Base-by-base conservation (phyloP, 2,113 vertebrate genomes). In the Pygoscelis antarcticus region DNA sequence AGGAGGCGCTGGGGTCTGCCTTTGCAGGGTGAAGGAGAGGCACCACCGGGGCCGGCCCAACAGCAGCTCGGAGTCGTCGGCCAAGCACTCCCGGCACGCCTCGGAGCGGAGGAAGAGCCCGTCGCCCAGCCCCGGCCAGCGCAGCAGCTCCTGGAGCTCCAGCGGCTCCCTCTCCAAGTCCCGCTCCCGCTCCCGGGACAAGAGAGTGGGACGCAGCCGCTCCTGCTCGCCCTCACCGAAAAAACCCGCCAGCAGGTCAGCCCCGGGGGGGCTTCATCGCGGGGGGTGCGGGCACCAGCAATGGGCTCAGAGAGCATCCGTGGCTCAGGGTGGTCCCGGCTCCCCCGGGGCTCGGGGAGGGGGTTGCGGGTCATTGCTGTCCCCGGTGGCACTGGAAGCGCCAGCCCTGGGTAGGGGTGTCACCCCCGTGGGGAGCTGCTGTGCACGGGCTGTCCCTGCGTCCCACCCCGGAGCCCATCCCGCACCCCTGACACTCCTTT, bases 111-210 rank as follows among this genome's bases (percentile, higher is more conserved):
- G 98, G 97, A 99, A 98, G 96, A 99, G 98, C 95, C 98, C 98
- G 17, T 98, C 98, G 0, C 98, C 98, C 70, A 99, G 98, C 96
- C 96, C 98, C 0, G 97, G 98, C 4, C 98, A 99, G 90, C 98
- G 98, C 92, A 98, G 99, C 95, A 99, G 98, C 95, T 99, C 99
- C 72, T 99, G 99, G 99, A 99, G 99, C 98, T 99, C 99, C 77
- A 98, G 98, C 5, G 98, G 85, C 4, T 99, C 99, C 11, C 98
- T 98, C 6, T 99, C 99, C 7, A 99, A 98, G 68, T 99, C 99
- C 7, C 98, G 98, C 69, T 99, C 99, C 92, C 96, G 98, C 55
- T 98, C 98, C 6, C 79, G 97, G 54, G 99, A 99, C 88, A 98
- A 98, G 93, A 97, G 98, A 65, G 96, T 86, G 4, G 98, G 72